Conservation (phyloP, 2,113 vertebrate species). For the Phrynocephalus versicolor region DNA sequence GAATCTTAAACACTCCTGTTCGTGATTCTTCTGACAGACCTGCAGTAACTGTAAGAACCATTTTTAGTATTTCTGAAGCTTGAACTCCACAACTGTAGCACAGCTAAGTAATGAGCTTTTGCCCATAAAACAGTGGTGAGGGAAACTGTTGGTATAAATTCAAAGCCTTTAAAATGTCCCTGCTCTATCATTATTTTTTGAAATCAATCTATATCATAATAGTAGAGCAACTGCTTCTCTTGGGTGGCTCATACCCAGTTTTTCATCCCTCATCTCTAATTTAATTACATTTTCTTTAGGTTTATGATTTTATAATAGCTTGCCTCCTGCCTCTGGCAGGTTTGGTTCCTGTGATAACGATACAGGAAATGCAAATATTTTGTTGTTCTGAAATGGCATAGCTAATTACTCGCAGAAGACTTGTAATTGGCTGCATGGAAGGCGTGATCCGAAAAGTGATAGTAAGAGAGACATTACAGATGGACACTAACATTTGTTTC, state of each 20-base stretch:
- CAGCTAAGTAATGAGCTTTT: neutral
- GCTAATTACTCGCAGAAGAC: slow-evolving; percentile 48
- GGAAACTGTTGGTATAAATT: slow-evolving; percentile 12
- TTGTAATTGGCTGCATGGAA: slow-evolving; percentile 47
- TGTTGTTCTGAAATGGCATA: slow-evolving; percentile 41
- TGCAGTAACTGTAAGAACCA: neutral
- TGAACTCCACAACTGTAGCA: neutral
- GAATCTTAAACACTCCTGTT: neutral
- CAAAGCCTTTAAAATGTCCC: neutral
- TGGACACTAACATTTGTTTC: slow-evolving; percentile 55
- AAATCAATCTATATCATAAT: slow-evolving; percentile 14
- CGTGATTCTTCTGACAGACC: neutral
- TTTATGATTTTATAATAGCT: slow-evolving; percentile 28
- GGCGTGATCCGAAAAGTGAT: slow-evolving; percentile 57
- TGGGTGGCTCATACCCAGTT: neutral
- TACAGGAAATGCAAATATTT: slow-evolving; percentile 19
- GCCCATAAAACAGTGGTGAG: neutral
- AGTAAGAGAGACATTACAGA: slow-evolving; percentile 39
- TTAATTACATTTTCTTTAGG: slow-evolving; percentile 29
- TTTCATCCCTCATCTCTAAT: neutral
- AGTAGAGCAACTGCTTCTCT: neutral
- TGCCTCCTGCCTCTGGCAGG: neutral
- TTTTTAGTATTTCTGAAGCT: neutral
- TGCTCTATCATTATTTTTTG: neutral
- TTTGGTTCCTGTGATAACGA: slow-evolving; percentile 28